phyloP scores from a whole-genome alignment of 2,797 vertebrate genomes.

The Kryptolebias ocellatus region DNA sequence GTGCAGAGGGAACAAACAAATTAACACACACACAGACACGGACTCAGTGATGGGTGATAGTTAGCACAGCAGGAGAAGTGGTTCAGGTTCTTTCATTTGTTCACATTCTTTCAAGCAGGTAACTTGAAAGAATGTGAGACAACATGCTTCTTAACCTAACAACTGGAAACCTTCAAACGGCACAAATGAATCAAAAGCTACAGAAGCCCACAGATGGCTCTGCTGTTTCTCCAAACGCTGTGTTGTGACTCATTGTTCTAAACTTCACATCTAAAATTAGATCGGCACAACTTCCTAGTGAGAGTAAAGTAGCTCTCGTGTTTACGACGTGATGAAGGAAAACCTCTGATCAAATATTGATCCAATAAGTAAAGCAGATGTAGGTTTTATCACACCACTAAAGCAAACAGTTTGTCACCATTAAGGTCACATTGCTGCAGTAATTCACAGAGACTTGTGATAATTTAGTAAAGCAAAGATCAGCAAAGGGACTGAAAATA shows the following conservation, averaged over 20 bases:
- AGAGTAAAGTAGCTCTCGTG: conserved; percentile 33
- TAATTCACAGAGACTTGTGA: conserved; percentile 5
- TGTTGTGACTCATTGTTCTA: conserved; percentile 32
- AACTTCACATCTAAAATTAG: conserved; percentile 33
- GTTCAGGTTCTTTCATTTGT: too few species aligned
- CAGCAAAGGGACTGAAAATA: background rate
- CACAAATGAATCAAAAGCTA: background rate
- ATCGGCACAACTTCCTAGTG: background rate
- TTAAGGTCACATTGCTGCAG: conserved; percentile 22
- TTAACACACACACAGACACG: too few species aligned
- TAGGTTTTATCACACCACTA: conserved; percentile 2
- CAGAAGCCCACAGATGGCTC: conserved; percentile 20
- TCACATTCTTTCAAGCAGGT: too few species aligned
- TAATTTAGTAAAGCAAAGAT: conserved; percentile 5
- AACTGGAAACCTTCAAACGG: background rate
- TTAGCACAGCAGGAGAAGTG: too few species aligned
- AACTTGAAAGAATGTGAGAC: too few species aligned
- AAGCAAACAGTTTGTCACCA: conserved; percentile 20
- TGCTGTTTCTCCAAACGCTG: conserved; percentile 16
- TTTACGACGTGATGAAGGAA: conserved; percentile 20
- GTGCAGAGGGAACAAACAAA: too few species aligned
- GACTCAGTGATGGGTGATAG: too few species aligned
- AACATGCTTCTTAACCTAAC: too few species aligned
- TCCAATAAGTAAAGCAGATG: conserved; percentile 21
- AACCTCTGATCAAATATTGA: conserved; percentile 23